Evolutionary conservation across 2,113 vertebrate species (phyloP), one percentile per base, ranked within the genome.

Genomic region (Petromus typicus): DNA sequence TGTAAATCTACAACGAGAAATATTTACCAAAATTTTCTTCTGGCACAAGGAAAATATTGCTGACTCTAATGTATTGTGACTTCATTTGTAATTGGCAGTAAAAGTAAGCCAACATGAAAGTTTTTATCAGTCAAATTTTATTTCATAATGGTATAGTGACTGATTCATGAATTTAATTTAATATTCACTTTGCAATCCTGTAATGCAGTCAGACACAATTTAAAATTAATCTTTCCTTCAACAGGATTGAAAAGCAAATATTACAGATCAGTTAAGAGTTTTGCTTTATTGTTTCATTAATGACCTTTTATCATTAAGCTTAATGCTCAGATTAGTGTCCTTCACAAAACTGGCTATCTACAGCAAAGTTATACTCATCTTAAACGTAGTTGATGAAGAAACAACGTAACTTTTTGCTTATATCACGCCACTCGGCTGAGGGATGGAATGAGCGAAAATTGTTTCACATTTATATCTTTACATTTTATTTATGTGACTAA

Each of bases 401-500:
- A 63, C 34, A 75, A 92, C 93, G 51, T 63, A 76, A 89, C 56
- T 57, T 43, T 94, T 95, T 59, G 51, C 37, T 91, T 86, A 43
- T 80, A 40, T 59, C 85, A 88, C 16, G 76, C 20, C 2, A 79
- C 40, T 79, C 5, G 9, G 9, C 64, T 89, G 22, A 95, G 88
- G 56, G 83, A 64, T 86, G 40, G 7, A 34, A 92, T 80, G 30
- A 90, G 87, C 63, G 86, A 93, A 93, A 87, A 7, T 20, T 71
- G 13, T 82, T 81, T 93, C 71, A 3, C n/a, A 86, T 84, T 84
- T 76, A 57, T 67, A 64, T 57, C 23, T 30, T 86, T 86, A 48
- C 2, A 37, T 80, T 75, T 79, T 78, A 51, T 56, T 83, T 91
- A 71, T 32, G 32, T 63, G 18, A 69, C 3, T 79, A 71, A 66